A percentile compares a stretch with the other conserved stretches of the same genome.
phyloP scores from a whole-genome alignment of 2,797 vertebrate genomes.

The Gymnocypris eckloni region DNA sequence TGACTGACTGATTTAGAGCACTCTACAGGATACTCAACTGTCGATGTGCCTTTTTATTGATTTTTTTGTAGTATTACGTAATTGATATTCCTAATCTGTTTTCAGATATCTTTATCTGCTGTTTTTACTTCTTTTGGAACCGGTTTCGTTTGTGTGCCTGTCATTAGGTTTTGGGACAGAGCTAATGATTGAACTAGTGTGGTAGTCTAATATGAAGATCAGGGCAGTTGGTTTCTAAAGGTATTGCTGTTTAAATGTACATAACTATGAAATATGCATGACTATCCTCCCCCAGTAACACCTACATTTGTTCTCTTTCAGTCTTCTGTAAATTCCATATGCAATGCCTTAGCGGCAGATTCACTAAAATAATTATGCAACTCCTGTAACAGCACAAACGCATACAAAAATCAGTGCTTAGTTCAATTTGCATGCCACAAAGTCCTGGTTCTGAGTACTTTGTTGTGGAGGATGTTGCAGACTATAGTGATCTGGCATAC shows the following conservation, averaged over 20 bases:
- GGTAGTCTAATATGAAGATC: background rate
- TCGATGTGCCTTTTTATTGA: background rate
- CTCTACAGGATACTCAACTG: background rate
- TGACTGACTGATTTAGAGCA: background rate
- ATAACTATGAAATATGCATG: constrained; percentile 8
- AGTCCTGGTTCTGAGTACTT: background rate
- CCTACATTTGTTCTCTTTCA: constrained; percentile 20
- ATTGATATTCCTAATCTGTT: background rate
- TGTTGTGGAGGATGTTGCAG: background rate
- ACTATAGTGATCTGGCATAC: background rate
- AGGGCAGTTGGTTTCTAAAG: background rate
- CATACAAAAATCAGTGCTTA: background rate
- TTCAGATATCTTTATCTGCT: background rate
- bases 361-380: background rate
- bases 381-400: background rate
- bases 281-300: background rate
- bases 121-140: constrained; percentile 5
- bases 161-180: background rate
- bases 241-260: background rate
- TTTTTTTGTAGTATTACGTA: background rate
- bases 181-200: constrained; percentile 1
- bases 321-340: background rate
- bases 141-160: background rate
- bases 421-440: background rate
- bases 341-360: background rate